Conservation (phyloP, 2,888 invertebrate genomes). For the Phalera bucephala region DNA sequence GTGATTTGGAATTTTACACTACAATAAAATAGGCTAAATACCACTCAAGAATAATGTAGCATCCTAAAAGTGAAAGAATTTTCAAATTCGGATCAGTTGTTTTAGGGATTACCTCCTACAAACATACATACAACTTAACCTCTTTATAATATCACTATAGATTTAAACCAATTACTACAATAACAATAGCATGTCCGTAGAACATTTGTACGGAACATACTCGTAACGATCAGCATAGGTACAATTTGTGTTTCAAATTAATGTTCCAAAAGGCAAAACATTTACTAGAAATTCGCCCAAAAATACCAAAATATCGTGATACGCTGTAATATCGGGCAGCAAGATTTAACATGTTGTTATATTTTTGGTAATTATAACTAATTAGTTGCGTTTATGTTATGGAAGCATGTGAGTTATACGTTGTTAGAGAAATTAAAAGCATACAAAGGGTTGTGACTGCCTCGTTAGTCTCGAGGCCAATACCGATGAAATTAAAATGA, state of each 20-base stretch:
- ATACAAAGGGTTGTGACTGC: no score
- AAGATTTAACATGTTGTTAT: background rate
- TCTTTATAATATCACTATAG: no score
- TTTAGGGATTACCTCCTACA: no score
- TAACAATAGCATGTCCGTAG: background rate
- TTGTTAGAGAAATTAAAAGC: background rate
- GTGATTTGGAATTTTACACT: no score
- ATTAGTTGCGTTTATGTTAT: constrained; percentile 1
- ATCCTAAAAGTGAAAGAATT: no score
- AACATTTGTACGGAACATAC: background rate
- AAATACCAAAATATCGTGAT: background rate
- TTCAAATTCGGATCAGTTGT: no score
- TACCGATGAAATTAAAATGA: no score
- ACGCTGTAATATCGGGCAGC: background rate
- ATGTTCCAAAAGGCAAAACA: background rate
- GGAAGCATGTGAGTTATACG: background rate
- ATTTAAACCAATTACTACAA: background rate
- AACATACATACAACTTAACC: no score
- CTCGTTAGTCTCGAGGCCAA: no score
- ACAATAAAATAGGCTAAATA: no score
- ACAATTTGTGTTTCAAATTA: background rate
- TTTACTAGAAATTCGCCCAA: background rate
- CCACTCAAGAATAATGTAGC: no score
- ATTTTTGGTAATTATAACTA: background rate
- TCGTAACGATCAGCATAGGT: background rate